Evolutionary conservation across 2,113 vertebrate species (phyloP).

Genomic region (Okapia johnstoni): DNA sequence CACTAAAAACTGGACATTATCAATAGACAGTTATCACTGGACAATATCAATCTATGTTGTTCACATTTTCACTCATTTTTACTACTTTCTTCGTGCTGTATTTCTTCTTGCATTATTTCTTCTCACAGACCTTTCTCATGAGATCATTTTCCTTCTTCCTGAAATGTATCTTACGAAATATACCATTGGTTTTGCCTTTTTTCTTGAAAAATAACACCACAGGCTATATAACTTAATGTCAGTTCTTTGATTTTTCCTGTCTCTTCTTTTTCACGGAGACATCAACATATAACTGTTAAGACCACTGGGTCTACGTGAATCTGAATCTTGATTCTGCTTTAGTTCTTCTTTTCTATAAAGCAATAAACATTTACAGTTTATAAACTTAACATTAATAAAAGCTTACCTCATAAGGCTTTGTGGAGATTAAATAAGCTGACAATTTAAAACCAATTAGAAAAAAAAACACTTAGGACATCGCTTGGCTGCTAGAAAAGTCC

Average conservation of each 20-base stretch:
- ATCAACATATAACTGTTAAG: too few relatives aligned
- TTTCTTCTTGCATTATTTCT: neutral
- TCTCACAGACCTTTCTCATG: neutral
- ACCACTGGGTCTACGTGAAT: neutral
- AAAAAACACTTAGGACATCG: neutral
- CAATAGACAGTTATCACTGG: too few relatives aligned
- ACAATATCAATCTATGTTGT: too few relatives aligned
- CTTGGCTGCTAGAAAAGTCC: neutral
- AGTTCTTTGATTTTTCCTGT: neutral
- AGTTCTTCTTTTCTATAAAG: neutral
- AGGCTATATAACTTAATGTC: neutral
- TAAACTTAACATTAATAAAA: neutral
- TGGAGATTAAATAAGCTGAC: neutral
- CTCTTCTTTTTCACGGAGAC: neutral
- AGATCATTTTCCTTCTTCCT: neutral
- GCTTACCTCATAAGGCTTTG: neutral
- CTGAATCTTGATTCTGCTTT: neutral
- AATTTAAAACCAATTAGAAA: neutral
- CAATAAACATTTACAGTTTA: neutral
- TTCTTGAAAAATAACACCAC: neutral
- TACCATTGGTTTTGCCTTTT: neutral
- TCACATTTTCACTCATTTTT: neutral
- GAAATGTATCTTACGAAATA: neutral
- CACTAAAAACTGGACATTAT: neutral
- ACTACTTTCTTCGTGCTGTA: neutral